Evolutionary conservation across 2,113 vertebrate genomes (phyloP).

Genomic region (Hirundichthys speculiger): DNA sequence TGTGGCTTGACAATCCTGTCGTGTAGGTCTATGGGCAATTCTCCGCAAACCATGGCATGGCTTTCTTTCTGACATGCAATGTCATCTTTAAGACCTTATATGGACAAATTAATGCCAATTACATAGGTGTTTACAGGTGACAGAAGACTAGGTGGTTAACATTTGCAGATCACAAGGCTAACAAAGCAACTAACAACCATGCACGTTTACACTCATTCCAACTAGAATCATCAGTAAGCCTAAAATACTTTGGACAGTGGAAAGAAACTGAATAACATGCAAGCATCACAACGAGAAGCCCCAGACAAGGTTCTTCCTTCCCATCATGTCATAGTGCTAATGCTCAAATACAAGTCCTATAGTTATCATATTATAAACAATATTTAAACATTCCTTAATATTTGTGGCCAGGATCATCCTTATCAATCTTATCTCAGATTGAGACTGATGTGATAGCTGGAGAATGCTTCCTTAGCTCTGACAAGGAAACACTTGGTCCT

Average conservation of each 20-base stretch:
- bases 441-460: neutral
- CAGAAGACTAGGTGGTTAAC: neutral
- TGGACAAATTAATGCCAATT: too few relatives aligned
- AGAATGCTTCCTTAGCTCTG: constrained; percentile 7
- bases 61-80: too few relatives aligned
- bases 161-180: neutral
- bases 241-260: too few relatives aligned
- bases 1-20: too few relatives aligned
- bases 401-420: constrained; percentile 9
- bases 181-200: neutral
- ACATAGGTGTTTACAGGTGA: neutral
- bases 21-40: too few relatives aligned
- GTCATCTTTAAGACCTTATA: too few relatives aligned
- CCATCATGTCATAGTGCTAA: too few relatives aligned
- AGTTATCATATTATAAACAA: too few relatives aligned
- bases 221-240: neutral
- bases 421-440: neutral
- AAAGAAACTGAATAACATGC: neutral
- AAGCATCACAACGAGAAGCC: too few relatives aligned
- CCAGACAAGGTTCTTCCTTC: too few relatives aligned
- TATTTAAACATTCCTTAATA: neutral
- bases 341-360: too few relatives aligned
- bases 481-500: constrained; percentile 31
- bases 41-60: too few relatives aligned
- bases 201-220: neutral